Evolutionary conservation across 2,113 vertebrate species (phyloP), one percentile per base, ranked within the genome.

Genomic region (Mesitornis unicolor): DNA sequence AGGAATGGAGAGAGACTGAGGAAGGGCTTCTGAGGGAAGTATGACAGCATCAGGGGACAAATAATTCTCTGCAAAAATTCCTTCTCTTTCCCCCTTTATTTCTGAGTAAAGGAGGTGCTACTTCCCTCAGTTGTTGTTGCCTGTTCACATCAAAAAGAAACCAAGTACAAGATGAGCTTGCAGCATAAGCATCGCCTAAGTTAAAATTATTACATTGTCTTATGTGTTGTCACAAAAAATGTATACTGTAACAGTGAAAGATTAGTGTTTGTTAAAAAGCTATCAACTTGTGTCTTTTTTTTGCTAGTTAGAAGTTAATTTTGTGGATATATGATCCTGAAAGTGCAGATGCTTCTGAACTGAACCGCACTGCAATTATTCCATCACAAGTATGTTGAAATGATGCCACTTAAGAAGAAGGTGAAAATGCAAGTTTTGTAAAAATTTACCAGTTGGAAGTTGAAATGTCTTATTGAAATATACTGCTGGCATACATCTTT

Each of bases 261-360:
- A 74, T 51, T 42, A 80, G 18, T 42, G 29, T 83, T 36, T 84
- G 9, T 73, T 85, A 8, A 48, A 78, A 90, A 92, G 8, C 2
- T 43, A 60, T 24, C 25, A 59, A 35, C 17, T n/a, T 63, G 4
- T 29, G 7, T 74, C 42, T 56, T 47, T 68, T 38, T 93, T 89
- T 82, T 24, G 45, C 86, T 92, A 90, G 40, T 26, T 50, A 94
- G 88, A 2, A 22, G 65, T 6, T 97, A 16, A 17, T 38, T 33
- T 11, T 94, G 60, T 97, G 91, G 89, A 13, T 90, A 24, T 90
- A 60, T 10, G 90, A 95, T 90, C 92, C 97, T 69, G 95, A 95
- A 97, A 96, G 65, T 24, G 65, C 94, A 70, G 45, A 65, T 38
- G 1, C 25, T 9, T 50, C 21, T 1, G 54, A 97, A 84, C 1